Conservation (phyloP, 2,888 invertebrate species). For the Branchinecta sandiegonensis region DNA sequence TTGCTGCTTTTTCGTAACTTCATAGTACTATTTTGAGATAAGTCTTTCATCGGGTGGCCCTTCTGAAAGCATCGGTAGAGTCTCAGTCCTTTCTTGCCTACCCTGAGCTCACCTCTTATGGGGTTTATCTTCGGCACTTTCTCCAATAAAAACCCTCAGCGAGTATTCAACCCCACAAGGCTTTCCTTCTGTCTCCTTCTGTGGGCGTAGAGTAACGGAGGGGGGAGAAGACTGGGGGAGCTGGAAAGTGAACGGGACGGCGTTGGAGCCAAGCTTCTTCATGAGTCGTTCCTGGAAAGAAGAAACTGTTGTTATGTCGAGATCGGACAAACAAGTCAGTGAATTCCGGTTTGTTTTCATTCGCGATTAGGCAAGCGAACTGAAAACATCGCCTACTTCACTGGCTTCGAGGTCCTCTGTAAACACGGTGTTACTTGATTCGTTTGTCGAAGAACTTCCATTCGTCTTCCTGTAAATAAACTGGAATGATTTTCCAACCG, state of each 20-base stretch:
- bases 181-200: constrained; percentile 62
- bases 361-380: background rate
- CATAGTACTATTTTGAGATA: no score
- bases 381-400: background rate
- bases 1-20: no score
- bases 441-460: no score
- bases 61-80: no score
- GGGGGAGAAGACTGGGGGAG: constrained; percentile 69
- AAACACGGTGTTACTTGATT: no score
- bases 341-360: no score
- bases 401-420: no score
- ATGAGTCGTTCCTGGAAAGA: constrained; percentile 58
- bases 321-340: no score
- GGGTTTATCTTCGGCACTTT: constrained; percentile 57
- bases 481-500: no score
- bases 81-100: no score
- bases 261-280: constrained; percentile 69
- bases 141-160: constrained; percentile 71
- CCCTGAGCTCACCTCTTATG: constrained; percentile 49
- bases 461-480: no score
- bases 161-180: constrained; percentile 51
- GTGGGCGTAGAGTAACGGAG: constrained; percentile 76
- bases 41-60: no score
- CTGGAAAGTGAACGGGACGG: constrained; percentile 67
- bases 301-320: constrained; percentile 28